Evolutionary conservation across 2,888 invertebrate species (phyloP), one percentile per base, ranked within the genome.

Genomic region (Drosophila pseudotakahashii): DNA sequence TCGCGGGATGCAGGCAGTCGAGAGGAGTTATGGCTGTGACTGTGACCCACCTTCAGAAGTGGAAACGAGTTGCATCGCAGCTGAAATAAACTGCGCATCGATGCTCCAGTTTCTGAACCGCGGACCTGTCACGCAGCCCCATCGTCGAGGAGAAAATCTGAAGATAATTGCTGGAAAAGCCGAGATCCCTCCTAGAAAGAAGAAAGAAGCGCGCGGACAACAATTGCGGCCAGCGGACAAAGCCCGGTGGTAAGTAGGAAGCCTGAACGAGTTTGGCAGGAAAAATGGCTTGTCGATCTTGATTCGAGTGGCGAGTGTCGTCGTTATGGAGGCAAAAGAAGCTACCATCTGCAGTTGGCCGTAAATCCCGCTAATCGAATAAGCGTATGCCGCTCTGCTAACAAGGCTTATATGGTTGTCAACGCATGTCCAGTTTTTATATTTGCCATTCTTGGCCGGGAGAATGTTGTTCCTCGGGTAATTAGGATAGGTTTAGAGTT

Each of bases 1-100:
- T 41, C 41, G 36, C 41, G 41, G 52, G n/a, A n/a, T n/a, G n/a
- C n/a, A 60, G 60, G 69, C 64, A 26, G 73, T 63, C 72, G 59
- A 77, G 61, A 77, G 75, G 77, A 89, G 88, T 84, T 89, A 89
- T 88, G 89, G 85, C 79, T 79, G 79, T 90, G 91, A 90, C 79
- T 78, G 79, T 90, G 91, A 90, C 90, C 91, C 81, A 90, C 85
- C 91, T 91, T 66, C 75, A 77, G 78, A 89, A 89, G 76, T 89
- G 90, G 88, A 77, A 79, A 77, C 75, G 14, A 71, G 63, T 69
- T 52, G 58, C 48, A 44, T 34, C 16, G 59, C 63, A 63, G 61
- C 73, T 76, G 77, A 73, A 73, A 42, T 70, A 73, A 84, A 61
- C 76, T 70, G 83, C 67, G 70, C 73, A 75, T 75, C 79, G 84